These are phyloP conservation scores for Bovichtus diacanthus DNA, from an alignment of 2,797 vertebrate genomes.

Conservation along the genomic window DNA sequence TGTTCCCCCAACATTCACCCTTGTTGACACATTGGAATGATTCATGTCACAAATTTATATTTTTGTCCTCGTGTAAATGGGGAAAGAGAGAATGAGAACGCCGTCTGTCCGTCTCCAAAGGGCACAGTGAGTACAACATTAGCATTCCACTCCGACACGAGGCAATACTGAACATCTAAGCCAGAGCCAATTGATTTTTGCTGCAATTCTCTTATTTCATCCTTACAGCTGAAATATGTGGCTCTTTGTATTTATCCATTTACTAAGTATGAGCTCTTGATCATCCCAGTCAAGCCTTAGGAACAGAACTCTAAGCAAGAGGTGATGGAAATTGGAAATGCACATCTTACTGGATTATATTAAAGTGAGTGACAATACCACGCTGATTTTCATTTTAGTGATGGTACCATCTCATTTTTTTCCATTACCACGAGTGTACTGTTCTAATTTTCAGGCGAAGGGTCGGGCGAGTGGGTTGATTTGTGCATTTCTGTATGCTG, in stretches of 20 bases:
- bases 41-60: background rate
- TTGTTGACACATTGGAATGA: background rate
- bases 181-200: slow-evolving; percentile 61
- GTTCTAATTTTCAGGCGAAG: slow-evolving; percentile 42
- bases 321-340: slow-evolving; percentile 57
- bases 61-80: background rate
- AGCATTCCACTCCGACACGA: slow-evolving; percentile 60
- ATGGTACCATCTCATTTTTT: slow-evolving; percentile 39
- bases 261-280: slow-evolving; percentile 33
- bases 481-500: slow-evolving; percentile 32
- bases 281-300: slow-evolving; percentile 36
- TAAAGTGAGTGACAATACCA: slow-evolving; percentile 59
- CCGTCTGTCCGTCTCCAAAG: slow-evolving; percentile 34
- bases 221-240: slow-evolving; percentile 45
- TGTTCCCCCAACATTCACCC: background rate
- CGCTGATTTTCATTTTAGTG: slow-evolving; percentile 55
- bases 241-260: slow-evolving; percentile 30
- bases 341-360: slow-evolving; percentile 36
- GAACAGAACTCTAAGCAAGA: slow-evolving; percentile 22
- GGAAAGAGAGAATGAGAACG: background rate
- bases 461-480: slow-evolving; percentile 25
- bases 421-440: slow-evolving; percentile 33
- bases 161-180: slow-evolving; percentile 49
- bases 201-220: slow-evolving; percentile 55
- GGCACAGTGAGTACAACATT: slow-evolving; percentile 54